Evolutionary conservation across 1,140 invertebrate genomes (phyloP), one percentile per base, ranked within the genome.

Genomic region (Zaprionus tsacasi): DNA sequence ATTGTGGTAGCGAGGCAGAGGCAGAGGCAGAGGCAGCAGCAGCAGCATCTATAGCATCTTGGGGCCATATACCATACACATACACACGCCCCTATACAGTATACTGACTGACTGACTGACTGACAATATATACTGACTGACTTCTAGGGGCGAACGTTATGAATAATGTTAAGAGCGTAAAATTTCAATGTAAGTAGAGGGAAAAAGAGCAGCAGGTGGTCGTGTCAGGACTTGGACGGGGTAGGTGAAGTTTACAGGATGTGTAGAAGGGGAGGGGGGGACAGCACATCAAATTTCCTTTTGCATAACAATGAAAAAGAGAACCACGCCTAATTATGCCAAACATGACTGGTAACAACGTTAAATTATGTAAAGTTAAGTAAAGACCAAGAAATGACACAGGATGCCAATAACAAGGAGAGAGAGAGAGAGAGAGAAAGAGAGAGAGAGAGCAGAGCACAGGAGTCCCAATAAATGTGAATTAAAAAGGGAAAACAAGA

Each of bases 321-420:
- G 70, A 60, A 40, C 67, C 50, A 48, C 70, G 67, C 65, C 61
- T 81, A 79, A 81, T 76, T 79, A 81, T 81, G 68, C 58, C 60
- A 66, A 66, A 81, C 70, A 82, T 71, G 75, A 77, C 45, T 55
- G 68, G 43, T 60, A 76, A 65, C 55, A 71, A 75, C 59, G 57
- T 38, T 54, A 67, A 78, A 76, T 85, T 81, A 73, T 86, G 82
- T 76, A 64, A 70, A 86, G 68, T 58, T 64, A 78, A 78, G 52
- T 50, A 68, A 78, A 56, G 54, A 67, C 54, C 40, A n/a, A 75
- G 52, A 65, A 61, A 59, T 59, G 35, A 70, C 58, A 73, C 56
- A 43, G 8, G 40, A 30, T 6, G 27, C 1, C 7, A 59, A 58
- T n/a, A 64, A 21, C 11, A 40, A 58, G 33, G 38, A 11, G 45